Percentiles rank a stretch among this genome's conserved stretches.
These are phyloP conservation scores for Bombyx mori DNA, from an alignment of 1,140 invertebrate genomes.

Conservation along the genomic window DNA sequence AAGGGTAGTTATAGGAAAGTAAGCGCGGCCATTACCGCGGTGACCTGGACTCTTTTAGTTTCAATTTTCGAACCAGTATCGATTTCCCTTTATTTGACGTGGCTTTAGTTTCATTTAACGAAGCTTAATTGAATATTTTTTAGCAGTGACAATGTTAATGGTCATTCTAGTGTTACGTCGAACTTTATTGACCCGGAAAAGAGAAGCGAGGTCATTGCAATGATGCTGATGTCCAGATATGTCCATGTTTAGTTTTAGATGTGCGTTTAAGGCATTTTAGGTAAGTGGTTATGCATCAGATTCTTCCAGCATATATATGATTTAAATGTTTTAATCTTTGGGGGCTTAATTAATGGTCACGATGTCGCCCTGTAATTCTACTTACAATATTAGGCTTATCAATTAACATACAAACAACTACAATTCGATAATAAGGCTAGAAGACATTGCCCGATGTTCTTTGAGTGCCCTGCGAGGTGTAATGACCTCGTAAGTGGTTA, in stretches of 20 bases:
- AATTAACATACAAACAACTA: background rate
- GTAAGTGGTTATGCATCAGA: background rate
- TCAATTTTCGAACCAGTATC: constrained; percentile 19
- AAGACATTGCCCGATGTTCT: no score
- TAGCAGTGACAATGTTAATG: no score
- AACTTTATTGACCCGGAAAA: no score
- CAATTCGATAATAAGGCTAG: no score
- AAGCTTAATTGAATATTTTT: no score
- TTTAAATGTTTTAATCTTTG: background rate
- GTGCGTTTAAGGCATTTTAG: background rate
- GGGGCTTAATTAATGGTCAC: background rate
- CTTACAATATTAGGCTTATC: background rate
- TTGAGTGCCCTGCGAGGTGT: no score
- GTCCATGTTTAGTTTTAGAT: background rate
- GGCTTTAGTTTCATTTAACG: no score
- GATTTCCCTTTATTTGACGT: constrained; percentile 5
- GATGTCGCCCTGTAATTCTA: background rate
- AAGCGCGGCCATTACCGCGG: constrained; percentile 13
- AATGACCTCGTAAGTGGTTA: no score
- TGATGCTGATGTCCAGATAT: no score
- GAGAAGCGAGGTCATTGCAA: no score
- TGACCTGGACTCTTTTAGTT: constrained; percentile 19
- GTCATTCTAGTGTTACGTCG: no score
- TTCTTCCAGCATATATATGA: background rate
- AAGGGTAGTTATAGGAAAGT: constrained; percentile 8